These are phyloP conservation scores for Cetoscarus ocellatus DNA, from an alignment of 2,797 vertebrate species.

Conservation along the genomic window DNA sequence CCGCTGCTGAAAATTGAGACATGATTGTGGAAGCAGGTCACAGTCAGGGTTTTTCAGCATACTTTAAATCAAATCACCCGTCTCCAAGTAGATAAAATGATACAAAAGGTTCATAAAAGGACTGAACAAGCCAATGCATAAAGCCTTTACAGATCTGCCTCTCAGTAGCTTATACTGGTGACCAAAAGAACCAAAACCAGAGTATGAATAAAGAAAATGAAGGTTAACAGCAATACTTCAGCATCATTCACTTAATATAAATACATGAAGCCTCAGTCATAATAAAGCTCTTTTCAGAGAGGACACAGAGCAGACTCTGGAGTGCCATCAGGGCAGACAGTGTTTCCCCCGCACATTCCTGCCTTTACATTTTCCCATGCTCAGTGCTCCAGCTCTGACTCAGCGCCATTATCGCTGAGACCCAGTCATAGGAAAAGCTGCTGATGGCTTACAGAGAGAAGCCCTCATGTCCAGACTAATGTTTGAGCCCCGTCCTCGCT, in stretches of 20 bases:
- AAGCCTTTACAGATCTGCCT: conserved; percentile 21
- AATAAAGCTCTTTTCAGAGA: conserved; percentile 55
- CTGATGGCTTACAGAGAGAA: conserved; percentile 78
- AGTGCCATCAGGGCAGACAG: conserved; percentile 79
- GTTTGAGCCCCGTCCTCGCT: conserved; percentile 52
- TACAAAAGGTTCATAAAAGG: conserved; percentile 43
- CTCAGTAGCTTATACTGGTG: conserved; percentile 10
- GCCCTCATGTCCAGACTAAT: conserved; percentile 66
- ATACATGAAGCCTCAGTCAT: conserved; percentile 51
- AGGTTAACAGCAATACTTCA: conserved; percentile 34
- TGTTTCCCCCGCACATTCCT: conserved; percentile 80
- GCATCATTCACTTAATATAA: conserved; percentile 44
- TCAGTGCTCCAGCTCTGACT: conserved; percentile 73
- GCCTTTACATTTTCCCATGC: conserved; percentile 81
- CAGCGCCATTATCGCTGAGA: conserved; percentile 72
- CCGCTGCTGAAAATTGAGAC: conserved; percentile 66
- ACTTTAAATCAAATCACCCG: conserved; percentile 65
- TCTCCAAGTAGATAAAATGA: conserved; percentile 49
- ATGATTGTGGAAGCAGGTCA: conserved; percentile 64
- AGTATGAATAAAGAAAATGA: conserved; percentile 21
- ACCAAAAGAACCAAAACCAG: conserved; percentile 6
- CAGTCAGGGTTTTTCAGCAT: conserved; percentile 50
- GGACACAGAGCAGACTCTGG: conserved; percentile 75
- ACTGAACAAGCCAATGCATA: conserved; percentile 17
- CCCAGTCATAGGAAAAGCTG: conserved; percentile 71